Percentiles rank a stretch among this genome's conserved stretches.
Conservation (phyloP, 2,797 vertebrate genomes). For the Scomberomorus guttatus region DNA sequence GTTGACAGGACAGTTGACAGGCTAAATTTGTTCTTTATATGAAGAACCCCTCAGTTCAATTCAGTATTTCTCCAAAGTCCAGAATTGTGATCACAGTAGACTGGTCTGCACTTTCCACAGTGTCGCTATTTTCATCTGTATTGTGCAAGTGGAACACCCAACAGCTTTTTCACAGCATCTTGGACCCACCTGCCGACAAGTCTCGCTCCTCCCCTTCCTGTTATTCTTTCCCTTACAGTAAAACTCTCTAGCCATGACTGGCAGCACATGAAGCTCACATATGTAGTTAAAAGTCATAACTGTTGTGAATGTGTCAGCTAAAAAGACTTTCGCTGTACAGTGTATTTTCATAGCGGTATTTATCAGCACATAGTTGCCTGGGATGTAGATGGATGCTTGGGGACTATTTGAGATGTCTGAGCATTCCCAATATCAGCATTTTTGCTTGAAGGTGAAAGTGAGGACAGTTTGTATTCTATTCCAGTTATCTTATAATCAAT, state of each 20-base stretch:
- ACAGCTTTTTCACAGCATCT: slow-evolving; percentile 44
- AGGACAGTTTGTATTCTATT: not conserved
- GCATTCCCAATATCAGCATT: not conserved
- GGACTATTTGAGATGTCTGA: not conserved
- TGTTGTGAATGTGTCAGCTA: slow-evolving; percentile 14
- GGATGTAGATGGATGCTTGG: not conserved
- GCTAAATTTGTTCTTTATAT: not conserved
- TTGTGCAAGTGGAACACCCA: slow-evolving; percentile 16
- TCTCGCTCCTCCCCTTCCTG: slow-evolving; percentile 58
- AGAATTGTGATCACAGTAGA: not conserved
- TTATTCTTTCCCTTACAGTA: slow-evolving; percentile 54
- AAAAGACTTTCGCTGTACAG: slow-evolving; percentile 11
- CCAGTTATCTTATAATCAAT: no score
- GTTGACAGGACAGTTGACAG: not conserved
- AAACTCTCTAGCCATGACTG: slow-evolving; percentile 31
- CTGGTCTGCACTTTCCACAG: slow-evolving; percentile 16
- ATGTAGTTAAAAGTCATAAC: slow-evolving; percentile 4
- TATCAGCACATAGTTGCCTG: not conserved
- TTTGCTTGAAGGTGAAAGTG: not conserved
- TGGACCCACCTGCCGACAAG: slow-evolving; percentile 29
- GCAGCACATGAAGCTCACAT: slow-evolving; percentile 12
- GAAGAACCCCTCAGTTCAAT: not conserved
- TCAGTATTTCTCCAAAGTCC: slow-evolving; percentile 2
- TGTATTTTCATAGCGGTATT: not conserved
- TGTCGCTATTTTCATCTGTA: slow-evolving; percentile 32